Conservation (phyloP, 2,797 vertebrate species). For the Crypturellus tataupa region DNA sequence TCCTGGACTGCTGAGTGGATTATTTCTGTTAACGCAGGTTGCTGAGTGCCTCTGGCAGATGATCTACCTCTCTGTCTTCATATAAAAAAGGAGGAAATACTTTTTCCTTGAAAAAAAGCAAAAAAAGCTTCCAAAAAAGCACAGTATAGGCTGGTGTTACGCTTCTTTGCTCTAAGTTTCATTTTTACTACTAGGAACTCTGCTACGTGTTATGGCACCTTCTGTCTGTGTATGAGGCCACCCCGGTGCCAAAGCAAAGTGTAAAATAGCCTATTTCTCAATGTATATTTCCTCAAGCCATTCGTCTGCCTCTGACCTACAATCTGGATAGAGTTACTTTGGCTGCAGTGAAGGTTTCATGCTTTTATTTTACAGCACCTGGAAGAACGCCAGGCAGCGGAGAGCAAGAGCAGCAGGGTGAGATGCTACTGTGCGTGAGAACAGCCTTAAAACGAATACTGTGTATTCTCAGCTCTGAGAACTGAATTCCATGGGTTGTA, state of each 20-base stretch:
- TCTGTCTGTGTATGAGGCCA: neutral
- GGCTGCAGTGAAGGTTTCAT: conserved; percentile 21
- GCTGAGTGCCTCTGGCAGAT: neutral
- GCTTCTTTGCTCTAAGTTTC: neutral
- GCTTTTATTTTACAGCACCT: conserved; percentile 62
- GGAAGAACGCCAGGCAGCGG: neutral
- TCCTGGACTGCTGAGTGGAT: neutral
- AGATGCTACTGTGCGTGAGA: neutral
- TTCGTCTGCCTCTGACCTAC: conserved; percentile 12
- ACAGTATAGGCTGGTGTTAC: neutral
- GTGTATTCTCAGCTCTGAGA: conserved; percentile 82
- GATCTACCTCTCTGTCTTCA: neutral
- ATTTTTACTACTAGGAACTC: neutral
- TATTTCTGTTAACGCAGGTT: neutral
- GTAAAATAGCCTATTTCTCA: neutral
- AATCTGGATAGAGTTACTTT: neutral
- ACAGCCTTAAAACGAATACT: conserved; percentile 13
- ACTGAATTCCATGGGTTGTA: conserved; percentile 85
- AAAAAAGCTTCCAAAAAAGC: conserved; percentile 5
- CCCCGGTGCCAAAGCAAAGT: neutral
- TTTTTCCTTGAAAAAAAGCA: neutral
- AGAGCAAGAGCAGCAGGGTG: neutral
- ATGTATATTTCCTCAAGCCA: neutral
- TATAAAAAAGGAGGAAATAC: neutral
- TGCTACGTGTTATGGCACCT: neutral